Evolutionary conservation across 1,140 invertebrate species (phyloP), one percentile per base, ranked within the genome.

Genomic region (Ephestia elutella): DNA sequence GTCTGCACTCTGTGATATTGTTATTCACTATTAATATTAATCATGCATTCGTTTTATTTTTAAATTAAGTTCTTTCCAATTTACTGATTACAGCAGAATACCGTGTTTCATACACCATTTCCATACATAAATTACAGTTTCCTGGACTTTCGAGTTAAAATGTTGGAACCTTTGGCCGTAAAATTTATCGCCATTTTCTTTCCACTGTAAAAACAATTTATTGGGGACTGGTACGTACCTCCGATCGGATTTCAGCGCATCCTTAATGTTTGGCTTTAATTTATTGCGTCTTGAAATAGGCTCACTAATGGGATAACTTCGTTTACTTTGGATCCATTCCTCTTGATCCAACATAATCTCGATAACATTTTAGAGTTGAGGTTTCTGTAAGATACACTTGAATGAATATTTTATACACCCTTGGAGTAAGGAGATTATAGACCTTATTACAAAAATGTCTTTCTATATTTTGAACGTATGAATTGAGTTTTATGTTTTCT

Each of bases 131-230:
- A 44, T 44, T 44, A 35, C 9, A 44, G 38, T 44, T 44, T 44
- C 38, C 38, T 44, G 38, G 38, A 44, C n/a, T 44, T 44, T 44
- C 38, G 1, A 44, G 38, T 44, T 44, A 44, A 44, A 44, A 44
- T 15, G 38, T 44, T 44, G 38, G 38, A 44, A 44, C 38, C 38
- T 44, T 68, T 67, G 63, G 60, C 56, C 51, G 60, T 71, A 65
- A 70, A 71, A 71, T 70, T 71, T 70, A 66, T 60, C 54, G 30
- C 59, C 63, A 57, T 57, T 71, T 74, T 67, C 60, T 64, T 74
- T 66, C 53, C 58, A 53, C 62, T 66, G 65, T 66, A 70, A 68
- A 66, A 44, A 19, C 53, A 68, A 63, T 63, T 65, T 63, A 62
- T 71, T 68, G 57, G 28, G 54, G 44, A 56, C 48, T 57, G 53